Evolutionary conservation across 2,888 invertebrate species (phyloP).

Genomic region (Sthenelais limicola): DNA sequence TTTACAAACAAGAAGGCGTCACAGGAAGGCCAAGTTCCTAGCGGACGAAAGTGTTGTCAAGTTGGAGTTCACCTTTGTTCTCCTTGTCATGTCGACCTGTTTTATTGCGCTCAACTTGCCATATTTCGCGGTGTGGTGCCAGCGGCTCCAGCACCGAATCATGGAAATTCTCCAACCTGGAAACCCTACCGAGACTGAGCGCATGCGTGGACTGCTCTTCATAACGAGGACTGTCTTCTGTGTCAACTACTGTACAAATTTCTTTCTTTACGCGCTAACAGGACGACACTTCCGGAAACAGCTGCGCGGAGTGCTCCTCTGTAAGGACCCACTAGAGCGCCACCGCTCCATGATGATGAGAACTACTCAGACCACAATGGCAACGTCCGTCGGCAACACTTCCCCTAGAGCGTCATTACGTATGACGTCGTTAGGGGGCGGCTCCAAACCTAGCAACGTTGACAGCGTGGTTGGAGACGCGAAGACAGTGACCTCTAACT

Average conservation of each 20-base stretch:
- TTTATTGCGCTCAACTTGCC: conserved; percentile 65
- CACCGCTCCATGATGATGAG: not conserved
- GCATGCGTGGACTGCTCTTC: conserved; percentile 44
- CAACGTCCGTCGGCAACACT: no score
- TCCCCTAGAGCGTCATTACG: conserved; percentile 5
- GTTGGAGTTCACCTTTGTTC: conserved; percentile 66
- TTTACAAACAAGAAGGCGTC: conserved; percentile 25
- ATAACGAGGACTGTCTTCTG: conserved; percentile 64
- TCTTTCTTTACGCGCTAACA: conserved; percentile 66
- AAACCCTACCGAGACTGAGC: conserved; percentile 10
- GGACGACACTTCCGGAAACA: conserved; percentile 62
- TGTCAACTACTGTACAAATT: conserved; percentile 68
- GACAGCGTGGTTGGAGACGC: no score
- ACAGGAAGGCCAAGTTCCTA: conserved; percentile 44
- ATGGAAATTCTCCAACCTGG: not conserved
- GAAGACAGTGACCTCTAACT: no score
- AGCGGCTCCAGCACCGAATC: conserved; percentile 47
- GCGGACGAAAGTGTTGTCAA: conserved; percentile 64
- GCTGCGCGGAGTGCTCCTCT: conserved; percentile 26
- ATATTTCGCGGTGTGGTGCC: conserved; percentile 64
- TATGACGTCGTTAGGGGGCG: conserved; percentile 21
- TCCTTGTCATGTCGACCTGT: conserved; percentile 65
- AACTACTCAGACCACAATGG: conserved; percentile 13
- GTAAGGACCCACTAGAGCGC: not conserved
- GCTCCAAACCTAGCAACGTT: no score